Conservation (phyloP, 2,888 invertebrate species). For the Dorcus parallelipipedus region DNA sequence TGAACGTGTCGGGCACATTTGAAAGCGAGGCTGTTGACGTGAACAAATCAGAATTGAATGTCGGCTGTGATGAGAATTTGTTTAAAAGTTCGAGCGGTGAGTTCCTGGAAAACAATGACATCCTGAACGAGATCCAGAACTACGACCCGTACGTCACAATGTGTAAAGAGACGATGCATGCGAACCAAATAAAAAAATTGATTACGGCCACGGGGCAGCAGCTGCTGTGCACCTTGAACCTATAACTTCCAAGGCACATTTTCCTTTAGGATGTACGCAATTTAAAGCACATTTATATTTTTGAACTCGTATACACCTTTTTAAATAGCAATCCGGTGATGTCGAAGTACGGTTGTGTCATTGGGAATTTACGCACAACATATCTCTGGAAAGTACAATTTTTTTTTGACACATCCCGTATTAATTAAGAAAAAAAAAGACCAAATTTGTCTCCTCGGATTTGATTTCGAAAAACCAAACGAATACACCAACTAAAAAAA, state of each 20-base stretch:
- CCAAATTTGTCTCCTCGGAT: no score
- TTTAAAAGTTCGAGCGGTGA: slow-evolving; percentile 19
- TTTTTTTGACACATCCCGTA: no score
- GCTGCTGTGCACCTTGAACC: slow-evolving; percentile 47
- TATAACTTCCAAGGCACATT: slow-evolving; percentile 27
- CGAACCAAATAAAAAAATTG: slow-evolving; percentile 58
- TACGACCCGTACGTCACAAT: slow-evolving; percentile 50
- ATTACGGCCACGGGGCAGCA: slow-evolving; percentile 61
- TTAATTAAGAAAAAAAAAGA: no score
- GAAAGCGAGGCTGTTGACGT: not conserved
- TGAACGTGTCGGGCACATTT: slow-evolving; percentile 26
- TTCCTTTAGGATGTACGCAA: no score
- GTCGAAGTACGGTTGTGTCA: no score
- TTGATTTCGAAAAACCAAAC: no score
- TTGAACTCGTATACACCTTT: no score
- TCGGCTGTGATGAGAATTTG: slow-evolving; percentile 6
- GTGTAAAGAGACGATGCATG: slow-evolving; percentile 58
- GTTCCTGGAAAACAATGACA: slow-evolving; percentile 32
- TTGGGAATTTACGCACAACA: no score
- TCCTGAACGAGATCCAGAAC: slow-evolving; percentile 45
- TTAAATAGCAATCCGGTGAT: no score
- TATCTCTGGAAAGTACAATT: no score
- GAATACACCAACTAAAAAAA: no score
- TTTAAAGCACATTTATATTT: no score
- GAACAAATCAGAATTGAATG: not conserved